Conservation (phyloP, 2,888 invertebrate genomes). For the Steromphala cineraria region DNA sequence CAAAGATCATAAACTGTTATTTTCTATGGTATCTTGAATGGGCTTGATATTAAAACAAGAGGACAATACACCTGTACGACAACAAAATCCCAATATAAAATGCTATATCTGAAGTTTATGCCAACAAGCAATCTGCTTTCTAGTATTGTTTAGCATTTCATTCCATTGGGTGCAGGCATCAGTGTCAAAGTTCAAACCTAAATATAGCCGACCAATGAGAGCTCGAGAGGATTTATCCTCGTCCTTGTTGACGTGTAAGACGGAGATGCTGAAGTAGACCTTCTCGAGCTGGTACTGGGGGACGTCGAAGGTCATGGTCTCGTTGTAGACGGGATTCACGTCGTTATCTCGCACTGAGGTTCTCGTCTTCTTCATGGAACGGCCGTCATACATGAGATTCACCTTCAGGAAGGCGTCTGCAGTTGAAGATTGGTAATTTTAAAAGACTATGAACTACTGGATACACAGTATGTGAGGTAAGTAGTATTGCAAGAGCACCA, state of each 20-base stretch:
- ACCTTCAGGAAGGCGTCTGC: conserved; percentile 61
- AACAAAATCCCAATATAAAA: too few species aligned
- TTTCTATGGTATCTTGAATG: too few species aligned
- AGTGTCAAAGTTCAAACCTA: conserved; percentile 60
- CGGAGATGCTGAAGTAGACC: conserved; percentile 60
- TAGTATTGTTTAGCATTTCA: conserved; percentile 63
- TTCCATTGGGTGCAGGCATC: conserved; percentile 60
- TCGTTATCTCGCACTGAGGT: conserved; percentile 52
- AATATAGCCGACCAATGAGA: conserved; percentile 62
- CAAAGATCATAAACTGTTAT: too few species aligned
- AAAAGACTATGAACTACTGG: too few species aligned
- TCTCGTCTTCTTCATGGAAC: conserved; percentile 62
- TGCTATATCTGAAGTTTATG: conserved; percentile 52
- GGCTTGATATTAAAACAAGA: too few species aligned
- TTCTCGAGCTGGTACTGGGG: conserved; percentile 60
- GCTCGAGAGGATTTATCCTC: conserved; percentile 41
- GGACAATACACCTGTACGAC: too few species aligned
- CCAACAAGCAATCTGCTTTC: conserved; percentile 63
- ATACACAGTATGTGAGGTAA: too few species aligned
- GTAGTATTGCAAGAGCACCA: too few species aligned
- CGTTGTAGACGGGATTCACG: conserved; percentile 61
- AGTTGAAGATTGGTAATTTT: too few species aligned
- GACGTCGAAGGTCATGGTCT: conserved; percentile 66
- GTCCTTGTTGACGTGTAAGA: conserved; percentile 50
- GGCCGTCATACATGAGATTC: conserved; percentile 64